These are phyloP conservation scores for Epinotia nisella DNA, from an alignment of 2,888 invertebrate genomes.

Conservation along the genomic window DNA sequence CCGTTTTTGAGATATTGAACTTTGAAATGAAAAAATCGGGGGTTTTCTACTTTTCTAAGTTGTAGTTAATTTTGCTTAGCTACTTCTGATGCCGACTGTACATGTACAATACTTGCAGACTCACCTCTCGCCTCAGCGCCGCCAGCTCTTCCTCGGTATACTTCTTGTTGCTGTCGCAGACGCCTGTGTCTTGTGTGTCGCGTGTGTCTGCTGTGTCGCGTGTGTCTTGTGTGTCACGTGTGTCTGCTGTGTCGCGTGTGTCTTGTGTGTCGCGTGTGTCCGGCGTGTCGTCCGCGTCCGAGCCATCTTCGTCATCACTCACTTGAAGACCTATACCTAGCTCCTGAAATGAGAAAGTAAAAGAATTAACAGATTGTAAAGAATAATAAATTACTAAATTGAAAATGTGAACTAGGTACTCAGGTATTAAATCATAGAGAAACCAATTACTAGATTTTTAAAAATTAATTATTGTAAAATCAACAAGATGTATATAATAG, in stretches of 20 bases:
- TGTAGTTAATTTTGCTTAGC: too few relatives aligned
- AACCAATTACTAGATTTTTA: too few relatives aligned
- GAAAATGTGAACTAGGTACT: too few relatives aligned
- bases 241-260: conserved; percentile 58
- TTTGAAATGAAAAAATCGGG: too few relatives aligned
- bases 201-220: conserved; percentile 55
- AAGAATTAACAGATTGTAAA: not conserved
- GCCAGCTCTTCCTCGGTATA: conserved; percentile 79
- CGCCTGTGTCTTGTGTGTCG: conserved; percentile 58
- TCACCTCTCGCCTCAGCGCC: conserved; percentile 69
- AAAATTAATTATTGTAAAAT: too few relatives aligned
- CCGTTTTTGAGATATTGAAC: too few relatives aligned
- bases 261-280: conserved; percentile 50
- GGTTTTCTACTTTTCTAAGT: too few relatives aligned
- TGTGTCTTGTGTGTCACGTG: conserved; percentile 57
- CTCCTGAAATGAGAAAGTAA: conserved; percentile 59
- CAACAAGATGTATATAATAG: too few relatives aligned
- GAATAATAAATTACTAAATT: too few relatives aligned
- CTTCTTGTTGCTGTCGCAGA: conserved; percentile 59
- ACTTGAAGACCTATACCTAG: conserved; percentile 74
- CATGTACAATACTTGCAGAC: conserved; percentile 16
- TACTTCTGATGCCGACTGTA: too few relatives aligned
- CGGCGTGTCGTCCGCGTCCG: conserved; percentile 60
- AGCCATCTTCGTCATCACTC: conserved; percentile 69
- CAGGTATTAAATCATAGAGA: too few relatives aligned